A percentile compares a stretch with the other conserved stretches of the same genome.
Conservation (phyloP, 2,797 vertebrate species). For the Sebastes nivosus region DNA sequence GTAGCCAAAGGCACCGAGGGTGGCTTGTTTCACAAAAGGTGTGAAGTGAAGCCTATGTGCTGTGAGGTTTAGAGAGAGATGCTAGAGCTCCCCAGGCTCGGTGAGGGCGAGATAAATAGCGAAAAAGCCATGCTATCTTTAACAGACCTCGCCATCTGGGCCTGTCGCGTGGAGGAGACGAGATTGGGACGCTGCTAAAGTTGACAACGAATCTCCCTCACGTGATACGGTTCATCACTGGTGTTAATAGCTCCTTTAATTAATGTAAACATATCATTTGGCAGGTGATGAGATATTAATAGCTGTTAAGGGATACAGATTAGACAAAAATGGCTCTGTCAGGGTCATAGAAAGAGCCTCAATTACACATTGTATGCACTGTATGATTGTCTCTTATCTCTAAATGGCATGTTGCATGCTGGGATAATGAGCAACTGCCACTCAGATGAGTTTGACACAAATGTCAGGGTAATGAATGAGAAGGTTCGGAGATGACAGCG, state of each 20-base stretch:
- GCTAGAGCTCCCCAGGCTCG: neutral
- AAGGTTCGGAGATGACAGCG: constrained; percentile 10
- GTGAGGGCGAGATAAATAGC: constrained; percentile 23
- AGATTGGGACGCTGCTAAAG: neutral
- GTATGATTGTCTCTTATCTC: constrained; percentile 60
- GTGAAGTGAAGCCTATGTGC: constrained; percentile 62
- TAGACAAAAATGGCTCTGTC: constrained; percentile 19
- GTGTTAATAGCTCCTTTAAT: constrained; percentile 56
- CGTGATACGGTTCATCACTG: neutral
- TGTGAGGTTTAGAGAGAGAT: constrained; percentile 22
- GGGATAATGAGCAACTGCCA: constrained; percentile 60
- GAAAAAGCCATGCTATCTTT: constrained; percentile 21
- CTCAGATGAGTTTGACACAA: constrained; percentile 47
- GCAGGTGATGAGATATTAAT: constrained; percentile 65
- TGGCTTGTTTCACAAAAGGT: constrained; percentile 64
- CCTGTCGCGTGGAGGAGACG: neutral
- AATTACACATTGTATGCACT: constrained; percentile 24
- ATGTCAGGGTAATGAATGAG: constrained; percentile 55
- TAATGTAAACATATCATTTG: constrained; percentile 64
- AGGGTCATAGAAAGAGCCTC: constrained; percentile 19
- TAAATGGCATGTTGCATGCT: constrained; percentile 54
- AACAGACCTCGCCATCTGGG: constrained; percentile 48
- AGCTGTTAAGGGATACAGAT: constrained; percentile 26
- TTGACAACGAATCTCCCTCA: constrained; percentile 10
- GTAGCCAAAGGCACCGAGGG: constrained; percentile 58